These are phyloP conservation scores for Trididemnum nubilum DNA, from an alignment of 23 tunicate genomes.

Conservation along the genomic window DNA sequence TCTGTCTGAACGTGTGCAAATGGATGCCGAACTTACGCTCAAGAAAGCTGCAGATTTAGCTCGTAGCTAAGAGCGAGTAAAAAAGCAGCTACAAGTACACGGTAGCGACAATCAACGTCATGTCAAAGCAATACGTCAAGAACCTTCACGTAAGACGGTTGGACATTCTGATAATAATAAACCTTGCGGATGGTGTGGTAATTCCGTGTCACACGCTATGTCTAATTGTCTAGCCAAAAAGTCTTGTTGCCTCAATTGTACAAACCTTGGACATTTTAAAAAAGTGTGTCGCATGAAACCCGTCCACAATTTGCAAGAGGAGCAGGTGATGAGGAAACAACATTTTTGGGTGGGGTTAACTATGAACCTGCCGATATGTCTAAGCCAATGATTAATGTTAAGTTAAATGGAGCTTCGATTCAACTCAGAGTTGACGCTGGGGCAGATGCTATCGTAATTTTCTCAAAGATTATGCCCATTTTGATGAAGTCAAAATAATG, in stretches of 20 bases:
- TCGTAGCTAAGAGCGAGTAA: not conserved
- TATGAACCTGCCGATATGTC: not conserved
- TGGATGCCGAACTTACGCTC: slow-evolving; percentile 21
- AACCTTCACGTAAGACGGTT: not conserved
- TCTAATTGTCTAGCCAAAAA: not conserved
- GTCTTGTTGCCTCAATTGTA: not conserved
- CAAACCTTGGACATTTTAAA: not conserved
- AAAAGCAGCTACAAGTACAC: not conserved
- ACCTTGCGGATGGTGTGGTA: not conserved
- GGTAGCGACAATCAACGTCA: not conserved
- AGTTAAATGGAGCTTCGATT: not conserved
- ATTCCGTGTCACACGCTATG: not conserved
- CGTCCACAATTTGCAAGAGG: too few species aligned
- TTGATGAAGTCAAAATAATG: not conserved
- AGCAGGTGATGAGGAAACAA: not conserved
- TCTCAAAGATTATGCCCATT: not conserved
- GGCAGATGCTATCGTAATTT: slow-evolving; percentile 16
- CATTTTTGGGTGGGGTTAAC: not conserved
- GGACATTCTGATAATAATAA: too few species aligned
- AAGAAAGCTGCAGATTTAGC: slow-evolving; percentile 2
- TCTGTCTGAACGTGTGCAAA: slow-evolving; percentile 20
- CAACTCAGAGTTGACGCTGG: slow-evolving; percentile 17
- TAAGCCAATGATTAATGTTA: not conserved
- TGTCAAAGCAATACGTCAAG: not conserved
- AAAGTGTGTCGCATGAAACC: not conserved